phyloP scores from a whole-genome alignment of 2,888 invertebrate species.

The Podotricha telesiphe region DNA sequence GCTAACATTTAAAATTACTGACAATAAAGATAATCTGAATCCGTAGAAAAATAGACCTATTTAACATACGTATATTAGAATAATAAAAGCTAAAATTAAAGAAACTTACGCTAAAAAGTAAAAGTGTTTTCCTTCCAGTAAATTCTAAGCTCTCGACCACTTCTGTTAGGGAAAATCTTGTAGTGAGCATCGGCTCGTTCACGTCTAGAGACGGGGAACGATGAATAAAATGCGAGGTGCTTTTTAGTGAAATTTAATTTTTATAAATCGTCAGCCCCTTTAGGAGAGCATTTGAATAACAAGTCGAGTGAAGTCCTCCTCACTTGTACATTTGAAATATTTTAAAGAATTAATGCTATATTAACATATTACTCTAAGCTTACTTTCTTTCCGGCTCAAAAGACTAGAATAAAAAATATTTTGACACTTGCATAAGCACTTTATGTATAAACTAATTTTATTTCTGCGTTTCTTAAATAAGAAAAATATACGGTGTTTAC shows the following conservation, averaged over 20 bases:
- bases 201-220: slow-evolving; percentile 63
- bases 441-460: neutral
- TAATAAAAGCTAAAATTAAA: too few relatives aligned
- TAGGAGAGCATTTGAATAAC: slow-evolving; percentile 44
- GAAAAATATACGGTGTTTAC: neutral
- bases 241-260: slow-evolving; percentile 59
- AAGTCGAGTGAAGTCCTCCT: slow-evolving; percentile 44
- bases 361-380: slow-evolving; percentile 13
- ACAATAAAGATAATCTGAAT: too few relatives aligned
- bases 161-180: slow-evolving; percentile 69
- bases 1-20: too few relatives aligned
- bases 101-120: neutral
- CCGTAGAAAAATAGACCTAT: too few relatives aligned
- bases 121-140: slow-evolving; percentile 41
- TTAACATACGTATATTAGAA: too few relatives aligned
- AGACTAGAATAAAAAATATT: neutral
- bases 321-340: slow-evolving; percentile 31
- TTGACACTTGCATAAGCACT: neutral
- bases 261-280: slow-evolving; percentile 48
- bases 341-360: slow-evolving; percentile 23
- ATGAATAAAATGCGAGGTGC: slow-evolving; percentile 65
- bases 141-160: slow-evolving; percentile 46
- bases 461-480: neutral
- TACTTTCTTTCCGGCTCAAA: neutral
- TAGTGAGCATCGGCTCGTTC: slow-evolving; percentile 75